Conservation (phyloP, 35 echinoderm and acorn worm genomes). For the Ophiothrix spiculata region DNA sequence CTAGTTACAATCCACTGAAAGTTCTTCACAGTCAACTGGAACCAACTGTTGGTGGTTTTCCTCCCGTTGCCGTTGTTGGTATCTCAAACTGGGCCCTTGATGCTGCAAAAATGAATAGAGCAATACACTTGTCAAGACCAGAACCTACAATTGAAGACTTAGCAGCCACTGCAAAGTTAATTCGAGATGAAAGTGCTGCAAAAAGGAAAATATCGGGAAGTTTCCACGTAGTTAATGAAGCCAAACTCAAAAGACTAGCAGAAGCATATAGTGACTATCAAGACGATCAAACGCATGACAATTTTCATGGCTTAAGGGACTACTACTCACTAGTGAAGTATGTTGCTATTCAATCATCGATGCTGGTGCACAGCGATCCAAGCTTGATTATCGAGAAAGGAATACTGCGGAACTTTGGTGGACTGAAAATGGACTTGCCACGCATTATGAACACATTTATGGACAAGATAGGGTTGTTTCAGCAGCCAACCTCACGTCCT, state of each 20-base stretch:
- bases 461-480: background rate
- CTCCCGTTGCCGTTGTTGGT: conserved; percentile 36
- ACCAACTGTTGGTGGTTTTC: conserved; percentile 29
- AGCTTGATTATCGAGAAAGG: conserved; percentile 6
- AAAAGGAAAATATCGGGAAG: background rate
- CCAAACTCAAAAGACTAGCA: conserved; percentile 24
- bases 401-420: conserved; percentile 43
- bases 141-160: conserved; percentile 35
- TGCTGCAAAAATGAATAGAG: conserved; percentile 59
- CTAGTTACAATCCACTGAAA: conserved; percentile 35
- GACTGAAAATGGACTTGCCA: conserved; percentile 12
- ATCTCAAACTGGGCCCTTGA: conserved; percentile 59
- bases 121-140: conserved; percentile 33
- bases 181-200: conserved; percentile 22
- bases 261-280: conserved; percentile 27
- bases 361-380: background rate
- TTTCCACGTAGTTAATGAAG: background rate
- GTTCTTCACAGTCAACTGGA: conserved; percentile 33
- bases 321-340: conserved; percentile 43
- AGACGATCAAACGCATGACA: background rate
- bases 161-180: conserved; percentile 31
- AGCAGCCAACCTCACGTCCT: background rate
- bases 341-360: conserved; percentile 6
- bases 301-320: conserved; percentile 42
- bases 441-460: conserved; percentile 39